Evolutionary conservation across 2,888 invertebrate genomes (phyloP), one percentile per base, ranked within the genome.

Genomic region (Drosophila subquinaria): DNA sequence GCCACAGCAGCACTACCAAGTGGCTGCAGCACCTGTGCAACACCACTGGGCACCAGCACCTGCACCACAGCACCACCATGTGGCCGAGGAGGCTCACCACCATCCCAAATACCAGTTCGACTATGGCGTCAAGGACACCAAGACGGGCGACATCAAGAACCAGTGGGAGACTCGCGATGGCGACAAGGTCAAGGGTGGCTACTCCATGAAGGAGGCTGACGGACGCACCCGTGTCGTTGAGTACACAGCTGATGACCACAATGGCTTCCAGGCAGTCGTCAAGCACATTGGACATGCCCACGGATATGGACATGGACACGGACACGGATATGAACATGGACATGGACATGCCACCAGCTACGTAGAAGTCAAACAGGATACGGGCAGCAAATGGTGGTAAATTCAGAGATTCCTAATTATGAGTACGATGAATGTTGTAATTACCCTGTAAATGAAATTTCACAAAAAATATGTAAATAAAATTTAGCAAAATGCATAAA

Each of bases 121-220:
- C 75, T 94, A 94, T 77, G 94, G 93, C 23, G 94, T 94, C 6
- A 92, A 93, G 73, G 94, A 94, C 62, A 84, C 91, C 3, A 93
- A 94, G 36, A 94, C 94, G 4, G 94, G 94, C 8, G 94, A 94
- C 76, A 91, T 93, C 52, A 94, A 94, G 78, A 92, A 92, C 64
- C 93, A 93, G 78, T 93, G 93, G 91, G 94, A 94, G 88, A 92
- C 93, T 59, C 92, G 94, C 42, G 93, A 94, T 81, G 94, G 94
- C 13, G 94, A 94, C 78, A 88, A 90, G 69, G 94, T 94, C 20
- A 94, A 94, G 81, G 92, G 92, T 76, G 80, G 90, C 38, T 94
- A 94, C 80, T 92, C 93, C 17, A 86, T 94, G 35, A 93, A 94
- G 72, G 93, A 94, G 90, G 91, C 94, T 17, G 94, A 94, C 78